phyloP scores from a whole-genome alignment of 2,888 invertebrate genomes.

The Drosophila kokeensis region DNA sequence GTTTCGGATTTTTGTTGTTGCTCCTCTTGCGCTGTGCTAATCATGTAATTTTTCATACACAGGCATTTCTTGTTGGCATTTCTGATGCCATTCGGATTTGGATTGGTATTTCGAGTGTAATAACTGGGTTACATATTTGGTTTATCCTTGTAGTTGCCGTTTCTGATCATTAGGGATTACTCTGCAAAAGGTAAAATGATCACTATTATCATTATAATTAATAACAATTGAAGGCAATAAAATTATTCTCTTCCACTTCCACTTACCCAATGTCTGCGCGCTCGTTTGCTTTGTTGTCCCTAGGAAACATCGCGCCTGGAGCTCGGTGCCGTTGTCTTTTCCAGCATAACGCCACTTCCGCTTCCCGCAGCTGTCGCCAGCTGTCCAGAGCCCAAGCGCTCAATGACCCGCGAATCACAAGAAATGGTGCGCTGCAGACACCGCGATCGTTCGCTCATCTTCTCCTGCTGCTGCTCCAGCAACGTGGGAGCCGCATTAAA shows the following conservation, averaged over 20 bases:
- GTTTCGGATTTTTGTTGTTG: constrained; percentile 15
- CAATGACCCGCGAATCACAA: constrained; percentile 72
- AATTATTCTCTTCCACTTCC: background rate
- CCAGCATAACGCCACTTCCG: constrained; percentile 5
- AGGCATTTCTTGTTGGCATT: constrained; percentile 11
- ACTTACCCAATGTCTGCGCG: constrained; percentile 13
- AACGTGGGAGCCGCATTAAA: constrained; percentile 94
- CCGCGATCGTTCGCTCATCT: constrained; percentile 90
- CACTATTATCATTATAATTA: background rate
- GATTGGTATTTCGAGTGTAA: constrained; percentile 21
- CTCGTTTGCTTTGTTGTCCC: background rate
- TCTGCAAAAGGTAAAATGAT: background rate
- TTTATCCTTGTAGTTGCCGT: constrained; percentile 5
- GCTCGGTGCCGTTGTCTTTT: constrained; percentile 43
- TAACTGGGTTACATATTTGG: constrained; percentile 20
- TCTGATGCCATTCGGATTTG: constrained; percentile 2
- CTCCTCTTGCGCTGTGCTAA: constrained; percentile 28
- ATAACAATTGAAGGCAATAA: background rate
- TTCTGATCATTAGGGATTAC: constrained; percentile 8
- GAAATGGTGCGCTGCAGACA: constrained; percentile 73
- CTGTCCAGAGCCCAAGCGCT: constrained; percentile 51
- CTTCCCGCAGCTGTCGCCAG: constrained; percentile 16
- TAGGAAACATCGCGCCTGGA: constrained; percentile 57
- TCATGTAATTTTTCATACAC: background rate
- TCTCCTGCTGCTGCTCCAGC: constrained; percentile 94